Evolutionary conservation across 2,113 vertebrate species (phyloP).

Genomic region (Anseranas semipalmata): DNA sequence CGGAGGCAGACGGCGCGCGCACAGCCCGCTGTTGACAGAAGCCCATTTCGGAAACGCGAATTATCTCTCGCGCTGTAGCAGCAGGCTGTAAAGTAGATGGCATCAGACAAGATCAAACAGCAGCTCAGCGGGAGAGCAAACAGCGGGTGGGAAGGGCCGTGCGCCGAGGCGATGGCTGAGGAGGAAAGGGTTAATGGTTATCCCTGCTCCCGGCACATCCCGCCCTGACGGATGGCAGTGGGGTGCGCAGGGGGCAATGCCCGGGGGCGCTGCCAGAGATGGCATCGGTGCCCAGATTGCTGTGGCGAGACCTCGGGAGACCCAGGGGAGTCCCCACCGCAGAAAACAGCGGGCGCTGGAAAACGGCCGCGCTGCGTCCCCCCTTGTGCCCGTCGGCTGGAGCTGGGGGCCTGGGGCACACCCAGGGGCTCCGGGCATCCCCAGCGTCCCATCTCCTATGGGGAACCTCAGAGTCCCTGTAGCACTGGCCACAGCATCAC

Average conservation of each 20-base stretch:
- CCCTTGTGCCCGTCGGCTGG: not conserved
- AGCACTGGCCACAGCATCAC: not conserved
- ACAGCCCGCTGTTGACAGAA: not conserved
- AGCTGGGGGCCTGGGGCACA: not conserved
- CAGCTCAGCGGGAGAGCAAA: not conserved
- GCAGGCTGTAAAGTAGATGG: not conserved
- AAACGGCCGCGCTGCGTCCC: accelerated
- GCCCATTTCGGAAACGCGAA: not conserved
- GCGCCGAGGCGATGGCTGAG: not conserved
- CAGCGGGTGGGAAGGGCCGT: not conserved
- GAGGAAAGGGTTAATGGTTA: slow-evolving; percentile 38
- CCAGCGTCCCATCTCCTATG: accelerated
- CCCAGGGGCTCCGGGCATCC: not conserved
- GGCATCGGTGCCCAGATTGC: not conserved
- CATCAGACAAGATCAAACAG: slow-evolving; percentile 32
- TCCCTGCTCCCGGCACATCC: not conserved
- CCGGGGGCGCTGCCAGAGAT: accelerated
- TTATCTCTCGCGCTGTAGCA: not conserved
- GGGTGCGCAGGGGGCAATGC: not conserved
- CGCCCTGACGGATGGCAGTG: accelerated
- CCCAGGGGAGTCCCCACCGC: not conserved
- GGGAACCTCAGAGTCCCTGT: not conserved
- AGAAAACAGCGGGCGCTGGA: not conserved
- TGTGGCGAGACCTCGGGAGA: not conserved
- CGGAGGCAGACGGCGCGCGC: not conserved